Percentiles rank a stretch among this genome's conserved stretches.
phyloP scores from a whole-genome alignment of 2,888 invertebrate genomes.

The Colletes collaris region DNA sequence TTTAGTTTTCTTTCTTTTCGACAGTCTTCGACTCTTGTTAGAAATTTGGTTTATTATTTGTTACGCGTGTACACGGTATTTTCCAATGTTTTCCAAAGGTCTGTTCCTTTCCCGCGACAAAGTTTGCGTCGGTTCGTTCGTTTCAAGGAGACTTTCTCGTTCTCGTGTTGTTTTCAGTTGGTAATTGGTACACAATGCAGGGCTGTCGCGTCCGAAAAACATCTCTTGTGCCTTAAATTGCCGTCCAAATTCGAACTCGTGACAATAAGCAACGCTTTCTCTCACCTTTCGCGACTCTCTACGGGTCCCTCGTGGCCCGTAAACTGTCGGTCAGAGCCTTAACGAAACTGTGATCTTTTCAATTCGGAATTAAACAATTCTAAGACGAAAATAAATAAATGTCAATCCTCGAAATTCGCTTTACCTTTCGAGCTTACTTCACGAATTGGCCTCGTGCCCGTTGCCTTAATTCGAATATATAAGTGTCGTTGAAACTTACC shows the following conservation, averaged over 20 bases:
- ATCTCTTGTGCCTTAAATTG: conserved; percentile 74
- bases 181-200: conserved; percentile 22
- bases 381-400: not conserved
- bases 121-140: not conserved
- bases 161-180: not conserved
- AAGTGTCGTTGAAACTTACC: conserved; percentile 36
- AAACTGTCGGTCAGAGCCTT: conserved; percentile 46
- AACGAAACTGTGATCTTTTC: conserved; percentile 58
- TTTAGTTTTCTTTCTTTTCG: not conserved
- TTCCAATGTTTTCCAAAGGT: not conserved
- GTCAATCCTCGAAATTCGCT: conserved; percentile 18
- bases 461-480: conserved; percentile 63
- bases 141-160: not conserved
- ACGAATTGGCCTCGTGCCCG: conserved; percentile 29
- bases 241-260: conserved; percentile 73
- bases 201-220: conserved; percentile 71
- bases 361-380: not conserved
- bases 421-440: conserved; percentile 47
- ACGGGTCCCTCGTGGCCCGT: conserved; percentile 12
- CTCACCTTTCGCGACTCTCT: conserved; percentile 33
- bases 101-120: too few relatives aligned
- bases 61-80: not conserved
- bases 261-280: conserved; percentile 67
- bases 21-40: not conserved
- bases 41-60: not conserved